Percentiles rank a stretch among this genome's conserved stretches.
phyloP scores from a whole-genome alignment of 1,140 invertebrate species.

The Trinorchestia longiramus region DNA sequence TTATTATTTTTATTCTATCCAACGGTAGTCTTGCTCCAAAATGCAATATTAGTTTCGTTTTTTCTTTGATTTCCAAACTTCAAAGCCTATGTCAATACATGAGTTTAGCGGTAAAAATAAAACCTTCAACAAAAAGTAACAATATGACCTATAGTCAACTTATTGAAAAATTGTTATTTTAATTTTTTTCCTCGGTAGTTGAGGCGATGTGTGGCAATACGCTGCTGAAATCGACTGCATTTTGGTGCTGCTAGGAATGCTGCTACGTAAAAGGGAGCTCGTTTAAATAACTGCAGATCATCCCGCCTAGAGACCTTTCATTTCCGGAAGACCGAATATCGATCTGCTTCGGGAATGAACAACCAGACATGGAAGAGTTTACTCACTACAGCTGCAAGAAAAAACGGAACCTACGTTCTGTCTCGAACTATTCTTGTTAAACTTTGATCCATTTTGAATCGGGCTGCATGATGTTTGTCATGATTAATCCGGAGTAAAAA shows the following conservation, averaged over 20 bases:
- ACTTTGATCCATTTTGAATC: background rate
- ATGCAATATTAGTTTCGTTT: background rate
- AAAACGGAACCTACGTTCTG: background rate
- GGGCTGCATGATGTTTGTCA: background rate
- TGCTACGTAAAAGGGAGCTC: background rate
- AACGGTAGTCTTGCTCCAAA: background rate
- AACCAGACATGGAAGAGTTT: background rate
- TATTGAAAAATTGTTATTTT: background rate
- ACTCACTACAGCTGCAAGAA: background rate
- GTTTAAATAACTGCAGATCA: slow-evolving; percentile 24
- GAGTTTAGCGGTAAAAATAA: background rate
- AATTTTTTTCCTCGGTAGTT: background rate
- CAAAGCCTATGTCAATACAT: background rate
- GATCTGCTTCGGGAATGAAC: slow-evolving; percentile 36
- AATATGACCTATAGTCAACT: background rate
- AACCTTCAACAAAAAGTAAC: background rate
- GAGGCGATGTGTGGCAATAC: background rate
- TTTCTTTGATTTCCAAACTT: background rate
- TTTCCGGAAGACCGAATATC: slow-evolving; percentile 54
- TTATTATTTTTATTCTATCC: background rate
- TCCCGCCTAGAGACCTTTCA: slow-evolving; percentile 25
- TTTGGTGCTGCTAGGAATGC: background rate
- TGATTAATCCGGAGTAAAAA: background rate
- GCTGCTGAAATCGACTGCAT: background rate
- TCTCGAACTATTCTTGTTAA: background rate